These are phyloP conservation scores for Microtus oregoni DNA, from an alignment of 2,113 vertebrate species.

Conservation along the genomic window DNA sequence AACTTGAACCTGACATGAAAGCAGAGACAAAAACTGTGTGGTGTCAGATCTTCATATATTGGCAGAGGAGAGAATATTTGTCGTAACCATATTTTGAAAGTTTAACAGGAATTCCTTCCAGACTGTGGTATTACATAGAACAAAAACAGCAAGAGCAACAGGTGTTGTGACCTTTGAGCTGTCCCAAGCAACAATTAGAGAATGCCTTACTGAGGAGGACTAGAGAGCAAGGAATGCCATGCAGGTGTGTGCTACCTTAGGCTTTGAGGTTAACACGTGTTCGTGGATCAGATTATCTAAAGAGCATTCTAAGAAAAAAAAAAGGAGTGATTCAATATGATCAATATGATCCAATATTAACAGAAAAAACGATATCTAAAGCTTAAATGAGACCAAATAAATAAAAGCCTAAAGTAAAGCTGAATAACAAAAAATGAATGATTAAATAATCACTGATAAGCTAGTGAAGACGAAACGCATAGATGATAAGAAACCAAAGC, in stretches of 20 bases:
- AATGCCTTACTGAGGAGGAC: rapidly evolving
- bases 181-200: background rate
- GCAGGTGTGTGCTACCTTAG: background rate
- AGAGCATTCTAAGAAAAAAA: background rate
- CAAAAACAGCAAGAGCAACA: background rate
- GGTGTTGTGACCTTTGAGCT: background rate
- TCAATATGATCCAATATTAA: background rate
- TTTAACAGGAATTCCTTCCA: background rate
- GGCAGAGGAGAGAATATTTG: background rate
- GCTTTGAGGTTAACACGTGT: background rate
- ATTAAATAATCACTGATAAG: background rate
- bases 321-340: background rate
- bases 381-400: background rate
- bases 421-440: background rate
- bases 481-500: background rate
- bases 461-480: background rate
- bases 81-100: background rate
- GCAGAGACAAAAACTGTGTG: background rate
- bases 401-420: background rate
- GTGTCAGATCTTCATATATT: background rate
- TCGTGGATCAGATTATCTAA: background rate
- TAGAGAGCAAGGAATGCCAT: background rate
- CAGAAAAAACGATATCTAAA: background rate
- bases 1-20: background rate
- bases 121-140: background rate